Evolutionary conservation across 30 jellyfish, hydroid and myxozoan species (phyloP).

Genomic region (Phacellophora camtschatica): DNA sequence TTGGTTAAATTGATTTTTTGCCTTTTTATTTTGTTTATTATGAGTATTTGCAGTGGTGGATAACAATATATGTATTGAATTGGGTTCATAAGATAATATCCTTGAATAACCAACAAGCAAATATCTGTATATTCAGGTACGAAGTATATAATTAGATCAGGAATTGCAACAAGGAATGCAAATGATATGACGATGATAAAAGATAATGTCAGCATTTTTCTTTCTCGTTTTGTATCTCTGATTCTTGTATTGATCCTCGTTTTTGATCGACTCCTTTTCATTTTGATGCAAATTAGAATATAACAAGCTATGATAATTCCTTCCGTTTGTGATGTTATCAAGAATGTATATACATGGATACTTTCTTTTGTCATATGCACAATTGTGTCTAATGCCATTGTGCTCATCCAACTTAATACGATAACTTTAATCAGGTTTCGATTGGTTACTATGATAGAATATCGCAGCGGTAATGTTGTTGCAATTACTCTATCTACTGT

Average conservation of each 20-base stretch:
- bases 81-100: slow-evolving; percentile 20
- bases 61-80: slow-evolving; percentile 16
- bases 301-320: slow-evolving; percentile 3
- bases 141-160: slow-evolving; percentile 5
- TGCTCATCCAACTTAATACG: neutral
- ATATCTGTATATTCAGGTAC: neutral
- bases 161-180: slow-evolving; percentile 36
- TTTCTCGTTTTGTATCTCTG: slow-evolving; percentile 10
- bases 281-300: neutral
- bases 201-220: slow-evolving; percentile 3
- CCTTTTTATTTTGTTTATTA: neutral
- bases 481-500: slow-evolving; percentile 48
- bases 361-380: neutral
- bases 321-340: slow-evolving; percentile 22
- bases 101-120: neutral
- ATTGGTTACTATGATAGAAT: neutral
- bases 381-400: neutral
- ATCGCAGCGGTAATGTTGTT: slow-evolving; percentile 25
- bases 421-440: neutral
- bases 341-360: slow-evolving; percentile 4
- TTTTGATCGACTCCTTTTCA: neutral
- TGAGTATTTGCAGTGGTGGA: slow-evolving; percentile 8
- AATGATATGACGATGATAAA: slow-evolving; percentile 15
- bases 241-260: neutral
- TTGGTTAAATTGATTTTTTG: neutral